Percentiles rank a stretch among this genome's conserved stretches.
phyloP scores from a whole-genome alignment of 2,888 invertebrate species.

The Sphinx pinastri region DNA sequence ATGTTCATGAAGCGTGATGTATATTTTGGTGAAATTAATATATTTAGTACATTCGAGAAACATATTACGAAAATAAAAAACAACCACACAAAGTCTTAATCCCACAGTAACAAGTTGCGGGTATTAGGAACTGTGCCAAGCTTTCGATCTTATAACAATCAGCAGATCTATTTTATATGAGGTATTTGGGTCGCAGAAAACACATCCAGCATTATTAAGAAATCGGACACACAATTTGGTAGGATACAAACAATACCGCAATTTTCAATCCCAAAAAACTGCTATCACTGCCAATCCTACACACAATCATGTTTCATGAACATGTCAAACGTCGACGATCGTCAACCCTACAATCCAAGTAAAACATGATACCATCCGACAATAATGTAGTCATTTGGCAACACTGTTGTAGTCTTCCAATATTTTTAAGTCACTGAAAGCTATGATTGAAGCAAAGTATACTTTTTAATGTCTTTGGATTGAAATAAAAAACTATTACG shows the following conservation, averaged over 20 bases:
- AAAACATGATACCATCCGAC: conserved; percentile 29
- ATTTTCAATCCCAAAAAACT: conserved; percentile 1
- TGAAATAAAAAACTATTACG: too few species aligned
- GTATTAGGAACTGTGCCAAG: too few species aligned
- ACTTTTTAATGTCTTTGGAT: too few species aligned
- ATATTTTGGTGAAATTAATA: background rate
- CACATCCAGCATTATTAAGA: too few species aligned
- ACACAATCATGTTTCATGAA: background rate
- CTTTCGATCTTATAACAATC: too few species aligned
- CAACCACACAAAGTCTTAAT: too few species aligned
- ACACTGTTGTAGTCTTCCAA: conserved; percentile 30
- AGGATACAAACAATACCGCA: background rate
- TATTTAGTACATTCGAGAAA: too few species aligned
- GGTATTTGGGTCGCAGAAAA: too few species aligned
- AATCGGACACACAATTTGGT: too few species aligned
- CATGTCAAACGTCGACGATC: conserved; percentile 8
- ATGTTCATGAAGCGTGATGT: conserved; percentile 30
- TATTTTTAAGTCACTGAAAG: conserved; percentile 12
- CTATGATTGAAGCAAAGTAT: background rate
- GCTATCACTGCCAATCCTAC: background rate
- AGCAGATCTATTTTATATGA: too few species aligned
- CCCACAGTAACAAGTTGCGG: too few species aligned
- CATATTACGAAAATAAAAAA: too few species aligned
- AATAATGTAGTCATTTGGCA: conserved; percentile 35
- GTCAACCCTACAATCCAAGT: background rate